Conservation (phyloP, 2,888 invertebrate genomes). For the Zele albiditarsus region DNA sequence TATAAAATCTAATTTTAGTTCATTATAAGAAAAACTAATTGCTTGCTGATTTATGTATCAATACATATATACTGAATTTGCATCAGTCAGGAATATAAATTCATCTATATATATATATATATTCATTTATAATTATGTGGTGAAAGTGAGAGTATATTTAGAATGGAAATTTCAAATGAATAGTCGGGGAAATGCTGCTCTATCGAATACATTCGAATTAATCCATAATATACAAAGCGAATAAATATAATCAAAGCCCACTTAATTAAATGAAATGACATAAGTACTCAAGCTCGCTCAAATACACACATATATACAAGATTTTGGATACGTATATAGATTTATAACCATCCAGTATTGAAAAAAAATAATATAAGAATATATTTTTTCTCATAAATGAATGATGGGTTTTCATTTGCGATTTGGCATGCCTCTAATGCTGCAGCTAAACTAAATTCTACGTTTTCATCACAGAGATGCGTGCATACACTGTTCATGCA, state of each 20-base stretch:
- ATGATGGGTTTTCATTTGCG: conserved; percentile 2
- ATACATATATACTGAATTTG: conserved; percentile 1
- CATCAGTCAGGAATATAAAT: neutral
- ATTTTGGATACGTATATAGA: neutral
- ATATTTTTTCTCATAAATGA: neutral
- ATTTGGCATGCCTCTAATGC: conserved; percentile 56
- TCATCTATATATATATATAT: neutral
- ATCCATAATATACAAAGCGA: conserved; percentile 25
- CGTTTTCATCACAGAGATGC: conserved; percentile 57
- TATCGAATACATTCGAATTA: conserved; percentile 25
- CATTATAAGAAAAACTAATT: no score
- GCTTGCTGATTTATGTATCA: neutral
- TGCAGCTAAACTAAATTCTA: conserved; percentile 49
- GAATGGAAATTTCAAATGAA: neutral
- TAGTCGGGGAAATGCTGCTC: conserved; percentile 26
- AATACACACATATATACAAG: conserved; percentile 5
- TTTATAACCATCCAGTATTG: neutral
- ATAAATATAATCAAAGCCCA: conserved; percentile 51
- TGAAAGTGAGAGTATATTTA: neutral
- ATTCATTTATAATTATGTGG: neutral
- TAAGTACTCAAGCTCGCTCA: conserved; percentile 43
- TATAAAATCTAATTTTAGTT: neutral
- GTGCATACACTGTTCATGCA: conserved; percentile 59
- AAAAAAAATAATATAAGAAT: neutral
- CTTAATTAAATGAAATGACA: conserved; percentile 52